These are phyloP conservation scores for Arge pagana DNA, from an alignment of 2,888 invertebrate species.

Conservation along the genomic window DNA sequence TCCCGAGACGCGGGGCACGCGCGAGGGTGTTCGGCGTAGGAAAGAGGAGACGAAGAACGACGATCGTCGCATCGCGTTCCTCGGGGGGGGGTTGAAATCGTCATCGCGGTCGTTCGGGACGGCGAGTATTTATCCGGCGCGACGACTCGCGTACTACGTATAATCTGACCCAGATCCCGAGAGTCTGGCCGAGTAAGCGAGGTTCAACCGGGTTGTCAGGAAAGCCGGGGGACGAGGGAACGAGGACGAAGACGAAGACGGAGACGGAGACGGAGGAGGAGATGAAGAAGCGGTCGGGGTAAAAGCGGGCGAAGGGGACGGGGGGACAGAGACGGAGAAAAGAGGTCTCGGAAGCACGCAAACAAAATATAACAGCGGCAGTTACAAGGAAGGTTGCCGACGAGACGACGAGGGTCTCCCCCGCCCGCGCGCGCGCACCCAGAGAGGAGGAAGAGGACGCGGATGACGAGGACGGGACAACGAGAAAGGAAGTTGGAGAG, in stretches of 20 bases:
- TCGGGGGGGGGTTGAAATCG: too few relatives aligned
- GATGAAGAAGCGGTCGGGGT: constrained; percentile 8
- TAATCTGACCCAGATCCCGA: constrained; percentile 53
- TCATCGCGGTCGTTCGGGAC: too few relatives aligned
- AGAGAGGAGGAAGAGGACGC: constrained; percentile 29
- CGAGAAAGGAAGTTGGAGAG: too few relatives aligned
- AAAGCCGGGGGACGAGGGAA: constrained; percentile 28
- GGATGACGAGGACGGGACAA: constrained; percentile 27
- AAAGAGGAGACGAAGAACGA: too few relatives aligned
- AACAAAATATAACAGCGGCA: constrained; percentile 52
- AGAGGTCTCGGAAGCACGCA: constrained; percentile 48
- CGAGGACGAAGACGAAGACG: constrained; percentile 24
- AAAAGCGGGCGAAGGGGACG: constrained; percentile 9
- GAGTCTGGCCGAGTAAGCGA: constrained; percentile 49
- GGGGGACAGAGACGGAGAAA: constrained; percentile 31
- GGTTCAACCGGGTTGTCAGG: constrained; percentile 37
- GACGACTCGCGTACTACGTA: too few relatives aligned
- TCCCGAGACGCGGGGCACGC: too few relatives aligned
- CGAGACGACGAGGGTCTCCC: constrained; percentile 36
- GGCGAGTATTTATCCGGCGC: too few relatives aligned
- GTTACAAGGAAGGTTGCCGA: constrained; percentile 45
- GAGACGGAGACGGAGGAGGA: constrained; percentile 22
- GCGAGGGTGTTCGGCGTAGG: too few relatives aligned
- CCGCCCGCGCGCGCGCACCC: too few relatives aligned
- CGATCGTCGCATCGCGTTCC: too few relatives aligned